Percentiles rank a stretch among this genome's conserved stretches.
These are phyloP conservation scores for Crepidodera aurea DNA, from an alignment of 2,888 invertebrate species.

Conservation along the genomic window DNA sequence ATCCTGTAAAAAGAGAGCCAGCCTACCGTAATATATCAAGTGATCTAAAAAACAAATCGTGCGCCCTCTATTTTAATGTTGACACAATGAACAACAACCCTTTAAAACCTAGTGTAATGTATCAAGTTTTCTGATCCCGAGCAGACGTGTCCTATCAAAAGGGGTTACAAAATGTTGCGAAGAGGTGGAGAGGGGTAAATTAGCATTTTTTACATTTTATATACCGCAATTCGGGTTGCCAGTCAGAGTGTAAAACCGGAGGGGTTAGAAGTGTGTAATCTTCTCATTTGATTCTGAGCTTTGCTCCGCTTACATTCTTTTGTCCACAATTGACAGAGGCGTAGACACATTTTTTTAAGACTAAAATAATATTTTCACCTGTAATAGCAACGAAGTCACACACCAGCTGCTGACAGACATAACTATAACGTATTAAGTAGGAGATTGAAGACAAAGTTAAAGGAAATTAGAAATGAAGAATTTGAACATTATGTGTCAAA, in stretches of 20 bases:
- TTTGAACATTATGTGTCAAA: too few species aligned
- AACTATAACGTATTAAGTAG: too few species aligned
- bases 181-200: conserved; percentile 1
- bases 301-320: neutral
- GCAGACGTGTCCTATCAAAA: conserved; percentile 8
- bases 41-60: neutral
- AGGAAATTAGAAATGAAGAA: too few species aligned
- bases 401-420: too few species aligned
- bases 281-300: conserved; percentile 12
- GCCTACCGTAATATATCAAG: neutral
- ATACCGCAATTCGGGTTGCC: conserved; percentile 8
- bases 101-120: conserved; percentile 1
- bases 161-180: neutral
- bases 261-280: conserved; percentile 8
- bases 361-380: too few species aligned
- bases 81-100: neutral
- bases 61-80: neutral
- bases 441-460: too few species aligned
- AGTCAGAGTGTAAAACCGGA: conserved; percentile 5
- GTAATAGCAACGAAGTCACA: neutral
- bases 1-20: too few species aligned
- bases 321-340: neutral
- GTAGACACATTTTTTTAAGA: too few species aligned
- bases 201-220: conserved; percentile 17
- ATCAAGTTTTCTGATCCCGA: conserved; percentile 13